Conservation (phyloP, 2,113 vertebrate species). For the Tragelaphus buxtoni region DNA sequence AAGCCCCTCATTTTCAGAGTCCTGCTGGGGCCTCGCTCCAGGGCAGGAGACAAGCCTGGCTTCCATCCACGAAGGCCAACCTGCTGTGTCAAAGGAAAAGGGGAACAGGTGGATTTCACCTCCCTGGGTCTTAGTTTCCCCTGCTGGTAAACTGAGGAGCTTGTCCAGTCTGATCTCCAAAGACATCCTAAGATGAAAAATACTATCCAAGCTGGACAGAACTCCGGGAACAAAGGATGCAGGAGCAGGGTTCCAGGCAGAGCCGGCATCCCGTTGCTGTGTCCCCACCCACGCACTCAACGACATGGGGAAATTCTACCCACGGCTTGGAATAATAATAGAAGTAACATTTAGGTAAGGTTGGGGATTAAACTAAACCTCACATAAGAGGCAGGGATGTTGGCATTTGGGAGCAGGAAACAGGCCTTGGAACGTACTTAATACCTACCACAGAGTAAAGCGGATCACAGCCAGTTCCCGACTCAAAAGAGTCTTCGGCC, state of each 20-base stretch:
- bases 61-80: background rate
- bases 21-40: background rate
- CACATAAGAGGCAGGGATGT: constrained; percentile 65
- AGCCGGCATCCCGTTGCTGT: background rate
- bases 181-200: background rate
- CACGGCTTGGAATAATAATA: constrained; percentile 48
- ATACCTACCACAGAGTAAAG: constrained; percentile 66
- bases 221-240: background rate
- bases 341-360: constrained; percentile 66
- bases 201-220: background rate
- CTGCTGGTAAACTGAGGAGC: background rate
- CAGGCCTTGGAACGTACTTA: constrained; percentile 49
- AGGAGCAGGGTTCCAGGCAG: background rate
- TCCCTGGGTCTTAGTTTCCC: background rate
- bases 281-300: background rate
- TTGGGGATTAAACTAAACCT: constrained; percentile 67
- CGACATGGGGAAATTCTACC: constrained; percentile 21
- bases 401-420: constrained; percentile 70
- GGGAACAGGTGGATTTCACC: background rate
- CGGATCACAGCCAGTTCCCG: constrained; percentile 52
- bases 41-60: background rate
- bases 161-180: background rate
- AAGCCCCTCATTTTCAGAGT: background rate
- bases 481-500: background rate
- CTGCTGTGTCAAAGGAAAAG: background rate